Base-by-base conservation (phyloP, 2,888 invertebrate genomes). In the Pedicia rivosa region DNA sequence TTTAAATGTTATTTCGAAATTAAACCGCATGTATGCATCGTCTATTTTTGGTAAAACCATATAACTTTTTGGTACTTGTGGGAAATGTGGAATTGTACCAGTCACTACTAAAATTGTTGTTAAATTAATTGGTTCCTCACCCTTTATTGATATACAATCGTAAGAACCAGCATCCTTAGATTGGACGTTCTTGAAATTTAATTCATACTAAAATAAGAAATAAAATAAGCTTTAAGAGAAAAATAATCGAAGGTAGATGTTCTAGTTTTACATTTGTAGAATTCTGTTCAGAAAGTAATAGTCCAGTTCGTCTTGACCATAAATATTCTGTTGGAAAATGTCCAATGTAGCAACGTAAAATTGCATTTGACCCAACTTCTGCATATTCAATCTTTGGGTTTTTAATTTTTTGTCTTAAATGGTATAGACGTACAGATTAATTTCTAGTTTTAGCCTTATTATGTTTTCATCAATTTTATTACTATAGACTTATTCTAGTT, bases 1-100 rank as follows among this genome's bases (percentile, higher is more conserved):
- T 53, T 82, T 86, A 65, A 95, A 84, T 0, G 88, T 81, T n/a
- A 95, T 68, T 56, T 90, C 84, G 43, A 94, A 78, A 50, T 80
- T 81, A 52, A 92, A 86, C 49, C 75, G 73, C 19, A 75, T 65
- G 54, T 82, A 84, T 0, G 83, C 78, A 46, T 90, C 82, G 6
- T 74, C 70, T 9, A 94, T 56, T 0, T 82, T 76, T 8, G 78
- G 76, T 45, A 88, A 67, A 1, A 75, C 69, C 44, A 94, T 70
- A 65, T 78, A 94, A 46, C 90, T 82, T 7, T 69, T 56, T 10
- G 80, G 78, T 16, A 76, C 70, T 53, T 90, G 88, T 26, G 73
- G 71, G 59, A 92, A 92, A 46, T 78, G 74, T 0, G 92, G 92
- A 17, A 92, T 80, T 10, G 91, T 74, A 22, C 84, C 87, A 3